Percentiles rank a stretch among this genome's conserved stretches.
phyloP scores from a whole-genome alignment of 2,888 invertebrate genomes.

The Tillus elongatus region DNA sequence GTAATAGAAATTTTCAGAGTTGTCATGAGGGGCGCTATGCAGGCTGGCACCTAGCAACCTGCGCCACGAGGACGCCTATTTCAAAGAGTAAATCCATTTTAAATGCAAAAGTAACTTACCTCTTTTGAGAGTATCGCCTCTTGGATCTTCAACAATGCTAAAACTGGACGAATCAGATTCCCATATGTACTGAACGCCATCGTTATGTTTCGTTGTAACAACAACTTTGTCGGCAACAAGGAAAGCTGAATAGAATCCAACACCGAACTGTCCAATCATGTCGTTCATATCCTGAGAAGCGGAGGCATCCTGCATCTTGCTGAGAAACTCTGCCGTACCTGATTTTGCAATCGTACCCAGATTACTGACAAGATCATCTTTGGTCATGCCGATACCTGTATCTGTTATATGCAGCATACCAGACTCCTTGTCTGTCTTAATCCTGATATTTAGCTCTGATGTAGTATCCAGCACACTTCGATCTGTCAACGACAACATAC shows the following conservation, averaged over 20 bases:
- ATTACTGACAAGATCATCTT: slow-evolving; percentile 85
- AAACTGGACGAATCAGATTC: slow-evolving; percentile 91
- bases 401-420: slow-evolving; percentile 90
- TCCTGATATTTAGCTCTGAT: slow-evolving; percentile 79
- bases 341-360: slow-evolving; percentile 98
- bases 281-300: slow-evolving; percentile 77
- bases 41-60: too few relatives aligned
- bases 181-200: slow-evolving; percentile 93
- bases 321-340: slow-evolving; percentile 91
- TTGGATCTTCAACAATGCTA: slow-evolving; percentile 85
- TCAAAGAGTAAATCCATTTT: too few relatives aligned
- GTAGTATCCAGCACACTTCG: slow-evolving; percentile 66
- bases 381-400: slow-evolving; percentile 97
- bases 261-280: slow-evolving; percentile 99
- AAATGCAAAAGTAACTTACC: slow-evolving; percentile 38
- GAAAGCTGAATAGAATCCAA: slow-evolving; percentile 98
- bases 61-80: too few relatives aligned
- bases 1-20: too few relatives aligned
- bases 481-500: slow-evolving; percentile 85
- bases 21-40: too few relatives aligned
- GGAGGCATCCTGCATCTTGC: slow-evolving; percentile 71
- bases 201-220: slow-evolving; percentile 91
- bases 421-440: slow-evolving; percentile 87
- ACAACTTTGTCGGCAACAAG: slow-evolving; percentile 90
- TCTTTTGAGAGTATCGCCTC: slow-evolving; percentile 82